Evolutionary conservation across 2,888 invertebrate species (phyloP).

Genomic region (Archips xylosteana): DNA sequence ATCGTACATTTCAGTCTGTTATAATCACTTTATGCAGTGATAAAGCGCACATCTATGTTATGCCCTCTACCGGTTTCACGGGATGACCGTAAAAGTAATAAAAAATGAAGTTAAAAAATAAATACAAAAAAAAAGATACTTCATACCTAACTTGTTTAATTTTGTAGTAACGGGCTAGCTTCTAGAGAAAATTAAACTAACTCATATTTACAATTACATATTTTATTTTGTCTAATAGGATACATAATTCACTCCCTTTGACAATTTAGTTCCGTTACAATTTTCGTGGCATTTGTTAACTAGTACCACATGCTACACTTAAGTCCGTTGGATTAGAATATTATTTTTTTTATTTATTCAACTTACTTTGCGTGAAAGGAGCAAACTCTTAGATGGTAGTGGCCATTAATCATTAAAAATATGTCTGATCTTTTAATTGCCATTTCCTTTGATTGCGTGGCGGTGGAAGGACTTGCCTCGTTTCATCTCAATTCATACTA

Average conservation of each 20-base stretch:
- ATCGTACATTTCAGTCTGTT: too few species aligned
- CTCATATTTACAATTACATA: background rate
- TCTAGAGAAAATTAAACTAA: background rate
- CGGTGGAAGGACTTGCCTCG: too few species aligned
- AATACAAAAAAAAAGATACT: too few species aligned
- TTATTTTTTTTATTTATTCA: background rate
- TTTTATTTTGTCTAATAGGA: slow-evolving; percentile 2
- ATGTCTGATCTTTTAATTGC: background rate
- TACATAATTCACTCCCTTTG: background rate
- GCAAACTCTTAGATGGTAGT: background rate
- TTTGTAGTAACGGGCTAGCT: background rate
- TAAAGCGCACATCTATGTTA: too few species aligned
- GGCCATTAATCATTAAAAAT: too few species aligned
- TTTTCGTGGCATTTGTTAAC: background rate
- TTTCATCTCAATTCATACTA: too few species aligned
- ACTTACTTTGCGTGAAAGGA: background rate
- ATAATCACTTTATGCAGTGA: too few species aligned
- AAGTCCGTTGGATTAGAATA: background rate
- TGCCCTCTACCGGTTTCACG: too few species aligned
- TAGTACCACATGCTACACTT: background rate
- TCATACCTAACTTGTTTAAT: too few species aligned
- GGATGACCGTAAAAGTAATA: too few species aligned
- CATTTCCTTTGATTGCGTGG: too few species aligned
- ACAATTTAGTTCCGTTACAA: background rate
- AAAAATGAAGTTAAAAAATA: too few species aligned